Conservation (phyloP, 2,797 vertebrate species). For the Siniperca obscura region DNA sequence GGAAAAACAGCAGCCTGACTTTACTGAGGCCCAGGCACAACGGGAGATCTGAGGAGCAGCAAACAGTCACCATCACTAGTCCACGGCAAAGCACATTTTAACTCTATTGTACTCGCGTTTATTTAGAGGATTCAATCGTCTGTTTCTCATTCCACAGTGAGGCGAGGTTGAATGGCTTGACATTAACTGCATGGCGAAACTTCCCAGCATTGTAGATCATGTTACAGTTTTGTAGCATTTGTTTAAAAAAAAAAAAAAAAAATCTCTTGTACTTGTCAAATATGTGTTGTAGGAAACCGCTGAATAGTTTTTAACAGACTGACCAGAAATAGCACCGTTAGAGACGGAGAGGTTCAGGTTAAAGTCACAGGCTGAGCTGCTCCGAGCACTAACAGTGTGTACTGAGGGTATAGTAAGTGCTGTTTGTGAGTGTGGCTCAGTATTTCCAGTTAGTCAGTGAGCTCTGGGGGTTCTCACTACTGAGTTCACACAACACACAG, state of each 20-base stretch:
- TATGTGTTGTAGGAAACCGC: neutral
- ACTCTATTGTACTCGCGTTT: slow-evolving; percentile 15
- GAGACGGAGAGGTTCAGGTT: neutral
- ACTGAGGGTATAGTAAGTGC: slow-evolving; percentile 16
- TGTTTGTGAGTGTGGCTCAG: neutral
- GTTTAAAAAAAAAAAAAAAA: slow-evolving; percentile 41
- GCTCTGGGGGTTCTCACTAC: neutral
- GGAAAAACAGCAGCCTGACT: slow-evolving; percentile 61
- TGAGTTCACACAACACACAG: slow-evolving; percentile 14
- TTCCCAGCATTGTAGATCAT: neutral
- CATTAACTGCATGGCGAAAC: slow-evolving; percentile 7
- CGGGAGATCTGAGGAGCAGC: slow-evolving; percentile 63
- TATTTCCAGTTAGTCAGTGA: slow-evolving; percentile 5
- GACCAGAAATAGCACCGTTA: neutral
- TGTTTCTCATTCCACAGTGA: neutral
- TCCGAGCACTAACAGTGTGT: slow-evolving; percentile 9
- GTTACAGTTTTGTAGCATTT: slow-evolving; percentile 20
- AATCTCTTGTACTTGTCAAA: slow-evolving; percentile 20
- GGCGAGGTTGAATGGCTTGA: slow-evolving; percentile 10
- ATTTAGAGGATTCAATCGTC: slow-evolving; percentile 22
- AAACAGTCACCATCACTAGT: neutral
- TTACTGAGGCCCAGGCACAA: slow-evolving; percentile 38
- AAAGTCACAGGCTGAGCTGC: slow-evolving; percentile 5
- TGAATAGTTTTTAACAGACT: neutral
- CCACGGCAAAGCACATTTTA: neutral